Conservation (phyloP, 2,113 vertebrate genomes). For the Tyto alba region DNA sequence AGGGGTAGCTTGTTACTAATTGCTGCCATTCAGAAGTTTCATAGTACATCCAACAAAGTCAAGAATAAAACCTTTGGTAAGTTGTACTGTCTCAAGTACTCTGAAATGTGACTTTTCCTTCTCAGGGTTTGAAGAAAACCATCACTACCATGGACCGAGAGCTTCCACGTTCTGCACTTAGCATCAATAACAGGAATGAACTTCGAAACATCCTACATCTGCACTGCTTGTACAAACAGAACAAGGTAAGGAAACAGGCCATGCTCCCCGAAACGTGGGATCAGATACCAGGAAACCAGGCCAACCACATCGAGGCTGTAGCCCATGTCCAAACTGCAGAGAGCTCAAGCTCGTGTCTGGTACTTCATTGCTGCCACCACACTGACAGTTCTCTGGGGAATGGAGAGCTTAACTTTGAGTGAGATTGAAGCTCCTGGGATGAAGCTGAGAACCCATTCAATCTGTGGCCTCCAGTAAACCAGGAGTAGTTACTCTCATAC, state of each 20-base stretch:
- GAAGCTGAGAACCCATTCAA: background rate
- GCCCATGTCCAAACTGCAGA: background rate
- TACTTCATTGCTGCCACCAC: background rate
- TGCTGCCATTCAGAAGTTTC: background rate
- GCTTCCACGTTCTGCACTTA: conserved; percentile 81
- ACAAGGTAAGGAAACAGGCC: conserved; percentile 74
- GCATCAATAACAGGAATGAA: conserved; percentile 87
- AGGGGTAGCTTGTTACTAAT: background rate
- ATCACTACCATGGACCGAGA: conserved; percentile 86
- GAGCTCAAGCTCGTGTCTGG: background rate
- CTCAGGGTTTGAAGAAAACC: conserved; percentile 85
- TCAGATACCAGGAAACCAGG: background rate
- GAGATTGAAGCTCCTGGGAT: background rate
- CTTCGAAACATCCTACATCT: conserved; percentile 84
- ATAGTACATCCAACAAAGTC: background rate
- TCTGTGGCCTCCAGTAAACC: too few relatives aligned
- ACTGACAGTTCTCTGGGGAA: background rate
- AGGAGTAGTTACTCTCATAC: background rate
- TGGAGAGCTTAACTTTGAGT: background rate
- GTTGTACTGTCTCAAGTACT: background rate
- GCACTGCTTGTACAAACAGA: conserved; percentile 82
- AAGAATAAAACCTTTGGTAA: background rate
- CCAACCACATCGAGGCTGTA: background rate
- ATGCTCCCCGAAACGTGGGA: background rate
- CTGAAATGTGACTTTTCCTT: background rate